These are phyloP conservation scores for Saguinus midas DNA, from an alignment of 2,113 vertebrate species.

Conservation along the genomic window DNA sequence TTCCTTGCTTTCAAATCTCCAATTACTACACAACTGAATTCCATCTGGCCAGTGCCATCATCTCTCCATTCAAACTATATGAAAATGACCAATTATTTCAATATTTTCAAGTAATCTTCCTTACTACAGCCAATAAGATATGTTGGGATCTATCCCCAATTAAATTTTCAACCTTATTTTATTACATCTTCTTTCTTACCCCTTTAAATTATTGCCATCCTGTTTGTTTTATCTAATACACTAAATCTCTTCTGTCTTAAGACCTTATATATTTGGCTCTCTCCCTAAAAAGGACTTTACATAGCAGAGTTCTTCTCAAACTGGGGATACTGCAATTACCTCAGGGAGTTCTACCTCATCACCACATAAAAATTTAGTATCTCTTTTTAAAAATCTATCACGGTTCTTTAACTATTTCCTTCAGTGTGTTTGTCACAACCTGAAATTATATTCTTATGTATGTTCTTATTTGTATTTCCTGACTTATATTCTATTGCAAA, in stretches of 20 bases:
- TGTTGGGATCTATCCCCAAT: too few relatives aligned
- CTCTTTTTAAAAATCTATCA: not conserved
- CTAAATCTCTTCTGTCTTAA: not conserved
- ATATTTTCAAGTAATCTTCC: too few relatives aligned
- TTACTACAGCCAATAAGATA: not conserved
- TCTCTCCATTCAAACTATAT: too few relatives aligned
- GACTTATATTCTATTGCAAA: not conserved
- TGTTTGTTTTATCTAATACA: not conserved
- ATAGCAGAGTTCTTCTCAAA: not conserved
- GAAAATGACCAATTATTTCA: not conserved
- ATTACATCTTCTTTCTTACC: not conserved
- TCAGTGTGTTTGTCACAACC: not conserved
- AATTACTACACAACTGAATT: not conserved
- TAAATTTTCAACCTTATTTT: not conserved
- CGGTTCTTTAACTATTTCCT: not conserved
- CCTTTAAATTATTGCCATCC: not conserved
- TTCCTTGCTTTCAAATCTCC: not conserved
- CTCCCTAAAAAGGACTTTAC: not conserved
- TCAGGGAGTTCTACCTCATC: not conserved
- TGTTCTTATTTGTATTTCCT: not conserved
- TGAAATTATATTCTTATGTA: not conserved
- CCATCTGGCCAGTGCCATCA: not conserved
- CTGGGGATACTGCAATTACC: not conserved
- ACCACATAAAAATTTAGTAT: not conserved
- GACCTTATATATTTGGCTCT: not conserved